Evolutionary conservation across 1,140 invertebrate genomes (phyloP), one percentile per base, ranked within the genome.

Genomic region (Scylla paramamosain): DNA sequence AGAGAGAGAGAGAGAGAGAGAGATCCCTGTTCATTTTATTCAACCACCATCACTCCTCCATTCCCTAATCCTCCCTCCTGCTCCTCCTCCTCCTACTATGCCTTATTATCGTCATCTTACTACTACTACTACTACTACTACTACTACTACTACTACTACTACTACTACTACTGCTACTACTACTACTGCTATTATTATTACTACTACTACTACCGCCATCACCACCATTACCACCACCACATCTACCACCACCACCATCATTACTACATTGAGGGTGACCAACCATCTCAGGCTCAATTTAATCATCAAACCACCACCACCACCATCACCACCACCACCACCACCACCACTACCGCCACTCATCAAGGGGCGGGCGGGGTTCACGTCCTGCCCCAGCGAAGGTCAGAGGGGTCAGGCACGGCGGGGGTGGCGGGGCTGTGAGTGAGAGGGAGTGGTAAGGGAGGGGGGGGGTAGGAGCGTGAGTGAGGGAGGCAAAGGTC

Each of bases 311-410:
- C 89, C 28, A 29, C 46, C 89, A 29, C 45, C 8, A 29, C 46
- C 89, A 29, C 14, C 46, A 46, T 28, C 89, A 46, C 89, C 28
- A 29, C 52, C 32, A 39, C 10, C 28, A 52, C 45, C 32, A 52
- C 89, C 28, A 29, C 46, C 89, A 29, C 45, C n/a, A 46, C 52
- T 45, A 20, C 46, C 8, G 10, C 52, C 32, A 39, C 10, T n/a
- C 28, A 52, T 28, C 32, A 52, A 14, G 45, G 89, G 89, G 3
- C n/a, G 32, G 31, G 31, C 12, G 52, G 46, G 45, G 28, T 46
- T 91, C 86, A 88, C 86, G 86, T 88, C 31, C 45, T 32, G n/a
- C 86, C 32, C 31, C 32, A 88, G 31, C 16, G 86, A 46, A 32
- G 86, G 45, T 16, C 31, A 46, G 7, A 39, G 31, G n/a, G 77